phyloP scores from a whole-genome alignment of 2,797 vertebrate genomes.

The Smutsia gigantea region DNA sequence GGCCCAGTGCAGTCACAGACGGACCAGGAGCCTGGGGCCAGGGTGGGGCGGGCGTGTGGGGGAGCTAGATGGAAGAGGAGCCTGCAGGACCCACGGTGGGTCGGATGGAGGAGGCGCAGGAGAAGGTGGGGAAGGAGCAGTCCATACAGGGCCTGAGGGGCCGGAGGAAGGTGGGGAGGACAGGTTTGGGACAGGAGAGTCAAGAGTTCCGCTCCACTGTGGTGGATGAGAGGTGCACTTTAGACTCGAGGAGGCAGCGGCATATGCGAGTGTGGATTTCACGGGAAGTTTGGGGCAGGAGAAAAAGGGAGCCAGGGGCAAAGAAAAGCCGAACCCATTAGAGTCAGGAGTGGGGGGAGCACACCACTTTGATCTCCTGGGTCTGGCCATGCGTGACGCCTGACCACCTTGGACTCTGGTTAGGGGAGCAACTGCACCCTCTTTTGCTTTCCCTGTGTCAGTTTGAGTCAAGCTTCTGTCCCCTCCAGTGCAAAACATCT shows the following conservation, averaged over 20 bases:
- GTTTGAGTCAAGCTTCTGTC: background rate
- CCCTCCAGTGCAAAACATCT: background rate
- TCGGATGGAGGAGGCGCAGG: no score
- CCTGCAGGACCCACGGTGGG: background rate
- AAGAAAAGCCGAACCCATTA: background rate
- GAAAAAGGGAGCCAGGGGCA: background rate
- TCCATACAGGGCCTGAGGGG: background rate
- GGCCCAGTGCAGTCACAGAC: no score
- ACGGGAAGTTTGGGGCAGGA: background rate
- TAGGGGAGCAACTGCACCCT: background rate
- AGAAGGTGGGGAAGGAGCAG: background rate
- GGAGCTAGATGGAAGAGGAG: background rate
- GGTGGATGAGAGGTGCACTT: background rate
- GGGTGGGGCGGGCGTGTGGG: fast-evolving
- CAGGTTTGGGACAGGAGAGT: background rate
- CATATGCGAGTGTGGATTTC: fast-evolving
- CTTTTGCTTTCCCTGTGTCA: background rate
- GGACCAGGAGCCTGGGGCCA: background rate
- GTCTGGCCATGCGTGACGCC: background rate
- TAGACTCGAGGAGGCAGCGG: background rate
- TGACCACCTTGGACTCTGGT: background rate
- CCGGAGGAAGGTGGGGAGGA: background rate
- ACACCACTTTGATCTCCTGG: background rate
- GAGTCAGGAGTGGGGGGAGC: background rate
- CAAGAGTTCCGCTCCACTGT: background rate